A percentile compares a stretch with the other conserved stretches of the same genome.
Evolutionary conservation across 2,797 vertebrate species (phyloP).

Genomic region (Melanotaenia trifasciata): DNA sequence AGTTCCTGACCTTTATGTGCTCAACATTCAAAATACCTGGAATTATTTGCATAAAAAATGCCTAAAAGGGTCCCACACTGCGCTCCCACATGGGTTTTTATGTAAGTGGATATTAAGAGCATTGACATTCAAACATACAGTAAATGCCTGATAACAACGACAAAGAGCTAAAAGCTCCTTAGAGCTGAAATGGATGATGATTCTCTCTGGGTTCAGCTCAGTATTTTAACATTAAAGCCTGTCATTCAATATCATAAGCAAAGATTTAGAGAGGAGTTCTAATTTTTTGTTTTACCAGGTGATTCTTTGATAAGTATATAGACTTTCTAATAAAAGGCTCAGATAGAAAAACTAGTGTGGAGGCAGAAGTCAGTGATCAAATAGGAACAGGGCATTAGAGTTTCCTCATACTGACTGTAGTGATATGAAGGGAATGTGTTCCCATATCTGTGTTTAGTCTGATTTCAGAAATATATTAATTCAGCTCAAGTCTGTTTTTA

Average conservation of each 20-base stretch:
- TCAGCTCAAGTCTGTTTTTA: no score
- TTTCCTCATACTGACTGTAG: no score
- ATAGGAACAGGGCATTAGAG: neutral
- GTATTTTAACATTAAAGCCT: neutral
- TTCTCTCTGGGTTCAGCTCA: constrained; percentile 3
- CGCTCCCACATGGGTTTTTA: constrained; percentile 4
- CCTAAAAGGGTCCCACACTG: constrained; percentile 6
- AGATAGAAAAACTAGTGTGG: neutral
- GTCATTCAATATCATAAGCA: neutral
- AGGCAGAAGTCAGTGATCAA: neutral
- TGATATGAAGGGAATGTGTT: no score
- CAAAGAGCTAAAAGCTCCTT: constrained; percentile 3
- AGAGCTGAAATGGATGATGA: neutral
- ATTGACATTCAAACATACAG: constrained; percentile 15
- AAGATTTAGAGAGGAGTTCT: constrained; percentile 4
- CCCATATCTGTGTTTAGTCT: no score
- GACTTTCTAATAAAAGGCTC: neutral
- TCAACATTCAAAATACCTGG: neutral
- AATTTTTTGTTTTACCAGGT: neutral
- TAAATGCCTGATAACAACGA: neutral
- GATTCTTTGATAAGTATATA: neutral
- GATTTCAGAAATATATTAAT: no score
- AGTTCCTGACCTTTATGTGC: constrained; percentile 8
- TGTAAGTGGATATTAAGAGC: neutral
- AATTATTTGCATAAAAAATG: constrained; percentile 27